Percentiles rank a stretch among this genome's conserved stretches.
phyloP scores from a whole-genome alignment of 1,140 invertebrate species.

The Bemisia tabaci region DNA sequence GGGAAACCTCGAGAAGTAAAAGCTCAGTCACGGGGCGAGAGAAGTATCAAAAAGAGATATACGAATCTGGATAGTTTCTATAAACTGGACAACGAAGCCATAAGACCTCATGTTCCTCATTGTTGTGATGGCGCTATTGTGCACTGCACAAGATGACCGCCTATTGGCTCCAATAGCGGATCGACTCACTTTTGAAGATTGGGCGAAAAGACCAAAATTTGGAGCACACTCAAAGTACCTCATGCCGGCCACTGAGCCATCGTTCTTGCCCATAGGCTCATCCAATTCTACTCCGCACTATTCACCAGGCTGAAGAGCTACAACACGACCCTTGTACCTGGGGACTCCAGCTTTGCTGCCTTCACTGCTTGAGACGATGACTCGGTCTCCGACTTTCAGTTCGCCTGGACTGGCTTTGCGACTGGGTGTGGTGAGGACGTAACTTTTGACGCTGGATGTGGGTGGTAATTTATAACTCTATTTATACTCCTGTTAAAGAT shows the following conservation, averaged over 20 bases:
- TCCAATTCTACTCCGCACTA: slow-evolving; percentile 94
- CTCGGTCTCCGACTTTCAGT: slow-evolving; percentile 71
- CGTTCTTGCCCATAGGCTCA: slow-evolving; percentile 87
- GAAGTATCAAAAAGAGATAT: too few species aligned
- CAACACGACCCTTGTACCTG: slow-evolving; percentile 66
- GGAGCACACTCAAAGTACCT: slow-evolving; percentile 89
- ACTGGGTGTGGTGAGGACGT: too few species aligned
- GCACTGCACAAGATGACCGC: slow-evolving; percentile 40
- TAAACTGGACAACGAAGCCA: too few species aligned
- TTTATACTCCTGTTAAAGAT: too few species aligned
- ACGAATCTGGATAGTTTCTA: too few species aligned
- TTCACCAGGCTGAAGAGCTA: slow-evolving; percentile 82
- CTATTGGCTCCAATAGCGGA: slow-evolving; percentile 57
- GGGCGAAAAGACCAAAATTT: slow-evolving; percentile 85
- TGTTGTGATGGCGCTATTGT: too few species aligned
- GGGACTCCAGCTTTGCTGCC: slow-evolving; percentile 80
- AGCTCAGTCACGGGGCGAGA: too few species aligned
- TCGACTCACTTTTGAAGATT: slow-evolving; percentile 67
- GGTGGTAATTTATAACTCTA: too few species aligned
- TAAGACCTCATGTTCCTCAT: too few species aligned
- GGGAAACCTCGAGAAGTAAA: too few species aligned
- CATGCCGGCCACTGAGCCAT: slow-evolving; percentile 78
- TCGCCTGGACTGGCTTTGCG: too few species aligned
- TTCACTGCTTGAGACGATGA: slow-evolving; percentile 73
- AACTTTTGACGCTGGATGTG: too few species aligned